Percentiles rank a stretch among this genome's conserved stretches.
These are phyloP conservation scores for Colletes latitarsis DNA, from an alignment of 1,140 invertebrate species.

Conservation along the genomic window DNA sequence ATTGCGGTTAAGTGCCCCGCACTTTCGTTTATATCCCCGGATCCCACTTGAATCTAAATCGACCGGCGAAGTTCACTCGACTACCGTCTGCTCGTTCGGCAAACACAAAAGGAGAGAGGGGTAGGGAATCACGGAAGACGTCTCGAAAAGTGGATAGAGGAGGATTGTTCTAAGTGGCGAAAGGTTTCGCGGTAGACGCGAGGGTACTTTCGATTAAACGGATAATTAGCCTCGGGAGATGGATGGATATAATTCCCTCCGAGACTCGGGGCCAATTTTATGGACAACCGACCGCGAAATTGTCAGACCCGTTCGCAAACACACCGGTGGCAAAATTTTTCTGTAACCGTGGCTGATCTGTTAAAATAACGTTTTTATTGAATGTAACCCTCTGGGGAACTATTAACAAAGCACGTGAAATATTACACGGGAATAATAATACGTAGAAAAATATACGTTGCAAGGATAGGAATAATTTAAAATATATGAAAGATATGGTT, in stretches of 20 bases:
- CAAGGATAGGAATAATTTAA: no score
- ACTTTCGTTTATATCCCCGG: background rate
- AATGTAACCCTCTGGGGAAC: no score
- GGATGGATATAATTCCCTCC: slow-evolving; percentile 19
- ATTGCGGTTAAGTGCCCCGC: background rate
- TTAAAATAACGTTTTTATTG: no score
- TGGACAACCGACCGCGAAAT: background rate
- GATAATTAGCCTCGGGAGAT: slow-evolving; percentile 34
- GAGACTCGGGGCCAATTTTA: slow-evolving; percentile 5
- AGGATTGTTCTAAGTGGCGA: slow-evolving; percentile 11
- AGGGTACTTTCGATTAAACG: slow-evolving; percentile 26
- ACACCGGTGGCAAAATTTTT: no score
- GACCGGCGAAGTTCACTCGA: background rate
- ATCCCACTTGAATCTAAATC: background rate
- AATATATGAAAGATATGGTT: no score
- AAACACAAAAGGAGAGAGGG: background rate
- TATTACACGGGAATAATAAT: no score
- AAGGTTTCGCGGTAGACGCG: background rate
- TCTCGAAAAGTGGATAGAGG: slow-evolving; percentile 15
- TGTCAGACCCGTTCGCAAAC: no score
- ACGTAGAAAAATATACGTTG: no score
- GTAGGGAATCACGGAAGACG: background rate
- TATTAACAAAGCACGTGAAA: no score
- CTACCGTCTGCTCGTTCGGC: background rate
- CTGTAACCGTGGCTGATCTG: no score